A percentile compares a stretch with the other conserved stretches of the same genome.
Conservation (phyloP, 1,140 invertebrate genomes). For the Pantala flavescens region DNA sequence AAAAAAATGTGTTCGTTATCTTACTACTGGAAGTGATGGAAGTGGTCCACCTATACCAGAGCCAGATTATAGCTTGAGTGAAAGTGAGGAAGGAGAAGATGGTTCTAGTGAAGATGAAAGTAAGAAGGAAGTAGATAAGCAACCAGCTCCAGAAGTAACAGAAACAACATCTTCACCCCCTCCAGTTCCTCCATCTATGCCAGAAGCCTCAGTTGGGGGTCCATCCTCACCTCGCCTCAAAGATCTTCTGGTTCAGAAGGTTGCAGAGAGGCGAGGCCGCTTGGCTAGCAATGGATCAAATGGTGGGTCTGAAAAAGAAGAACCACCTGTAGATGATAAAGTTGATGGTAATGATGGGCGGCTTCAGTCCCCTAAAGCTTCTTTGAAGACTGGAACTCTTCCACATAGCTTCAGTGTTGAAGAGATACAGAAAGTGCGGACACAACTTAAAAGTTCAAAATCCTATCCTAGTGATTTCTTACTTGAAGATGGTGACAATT, state of each 20-base stretch:
- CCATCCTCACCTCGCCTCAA: constrained; percentile 23
- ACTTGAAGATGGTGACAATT: constrained; percentile 73
- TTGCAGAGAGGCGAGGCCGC: constrained; percentile 26
- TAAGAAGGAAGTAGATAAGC: constrained; percentile 42
- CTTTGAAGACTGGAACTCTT: constrained; percentile 30
- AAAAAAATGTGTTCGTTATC: neutral
- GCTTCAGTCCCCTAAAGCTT: neutral
- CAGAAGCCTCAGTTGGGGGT: neutral
- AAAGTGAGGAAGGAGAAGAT: constrained; percentile 44
- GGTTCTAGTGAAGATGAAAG: constrained; percentile 33
- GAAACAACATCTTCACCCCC: no score
- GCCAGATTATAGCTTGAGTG: constrained; percentile 77
- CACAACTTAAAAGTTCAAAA: constrained; percentile 70
- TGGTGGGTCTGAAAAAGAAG: constrained; percentile 21
- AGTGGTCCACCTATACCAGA: constrained; percentile 66
- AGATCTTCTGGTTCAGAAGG: constrained; percentile 28
- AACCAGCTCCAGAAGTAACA: constrained; percentile 30
- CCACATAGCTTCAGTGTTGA: constrained; percentile 77
- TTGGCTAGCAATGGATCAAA: constrained; percentile 22
- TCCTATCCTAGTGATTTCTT: constrained; percentile 70
- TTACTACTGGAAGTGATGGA: neutral
- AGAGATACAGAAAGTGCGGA: constrained; percentile 74
- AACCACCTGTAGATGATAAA: constrained; percentile 43
- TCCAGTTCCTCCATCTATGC: neutral
- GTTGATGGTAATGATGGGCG: constrained; percentile 47